phyloP scores from a whole-genome alignment of 2,797 vertebrate genomes.

The Siniperca obscura region DNA sequence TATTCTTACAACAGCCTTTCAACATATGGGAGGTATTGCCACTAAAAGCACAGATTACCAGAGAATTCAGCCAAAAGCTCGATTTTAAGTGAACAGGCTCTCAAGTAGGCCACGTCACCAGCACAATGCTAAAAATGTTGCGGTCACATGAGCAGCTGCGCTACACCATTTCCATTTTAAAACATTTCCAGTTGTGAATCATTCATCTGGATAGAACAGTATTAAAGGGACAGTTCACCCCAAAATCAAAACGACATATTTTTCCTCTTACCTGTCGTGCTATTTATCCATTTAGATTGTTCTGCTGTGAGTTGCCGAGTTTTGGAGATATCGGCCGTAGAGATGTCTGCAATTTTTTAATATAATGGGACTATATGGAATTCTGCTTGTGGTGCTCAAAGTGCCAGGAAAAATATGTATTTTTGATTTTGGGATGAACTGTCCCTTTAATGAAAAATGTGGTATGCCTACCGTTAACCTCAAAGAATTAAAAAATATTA shows the following conservation, averaged over 20 bases:
- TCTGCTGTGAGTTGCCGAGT: no score
- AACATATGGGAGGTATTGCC: constrained; percentile 43
- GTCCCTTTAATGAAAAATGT: constrained; percentile 12
- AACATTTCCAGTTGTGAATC: constrained; percentile 66
- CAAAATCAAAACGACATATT: no score
- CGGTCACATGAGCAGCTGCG: constrained; percentile 63
- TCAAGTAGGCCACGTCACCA: constrained; percentile 34
- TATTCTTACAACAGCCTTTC: constrained; percentile 59
- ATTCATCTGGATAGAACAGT: constrained; percentile 47
- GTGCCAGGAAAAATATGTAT: no score
- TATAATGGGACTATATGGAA: no score
- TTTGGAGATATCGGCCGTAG: no score
- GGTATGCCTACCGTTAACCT: constrained; percentile 18
- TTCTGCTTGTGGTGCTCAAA: no score
- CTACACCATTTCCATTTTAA: constrained; percentile 59
- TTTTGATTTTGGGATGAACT: no score
- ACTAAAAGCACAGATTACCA: constrained; percentile 61
- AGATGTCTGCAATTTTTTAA: no score
- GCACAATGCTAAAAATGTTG: constrained; percentile 50
- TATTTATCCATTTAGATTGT: no score
- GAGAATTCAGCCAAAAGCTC: constrained; percentile 40
- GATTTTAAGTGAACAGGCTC: constrained; percentile 41
- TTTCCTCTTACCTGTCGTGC: no score
- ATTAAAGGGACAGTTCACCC: constrained; percentile 2
- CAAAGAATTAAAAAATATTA: constrained; percentile 17